phyloP scores from a whole-genome alignment of 35 echinoderm and acorn worm species.

The Lytechinus pictus region DNA sequence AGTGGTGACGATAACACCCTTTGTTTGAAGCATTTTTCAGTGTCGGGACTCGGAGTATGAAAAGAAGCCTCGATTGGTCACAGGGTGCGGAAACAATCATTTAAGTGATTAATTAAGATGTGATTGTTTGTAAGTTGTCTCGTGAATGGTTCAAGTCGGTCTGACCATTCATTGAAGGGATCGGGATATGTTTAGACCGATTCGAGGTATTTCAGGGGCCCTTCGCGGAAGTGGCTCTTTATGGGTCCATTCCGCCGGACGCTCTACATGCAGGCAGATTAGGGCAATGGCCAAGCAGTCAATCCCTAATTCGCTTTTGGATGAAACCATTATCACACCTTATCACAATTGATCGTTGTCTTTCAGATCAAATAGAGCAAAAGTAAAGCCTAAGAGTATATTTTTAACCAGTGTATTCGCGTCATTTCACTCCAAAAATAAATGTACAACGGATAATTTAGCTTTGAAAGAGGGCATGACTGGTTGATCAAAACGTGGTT shows the following conservation, averaged over 20 bases:
- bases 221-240: background rate
- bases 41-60: background rate
- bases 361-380: background rate
- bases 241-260: background rate
- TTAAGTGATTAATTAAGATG: conserved; percentile 37
- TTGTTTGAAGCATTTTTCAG: background rate
- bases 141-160: background rate
- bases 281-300: background rate
- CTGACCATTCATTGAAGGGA: background rate
- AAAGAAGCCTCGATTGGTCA: background rate
- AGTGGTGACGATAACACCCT: background rate
- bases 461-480: background rate
- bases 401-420: background rate
- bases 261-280: background rate
- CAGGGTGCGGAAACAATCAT: background rate
- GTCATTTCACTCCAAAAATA: background rate
- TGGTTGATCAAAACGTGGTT: background rate
- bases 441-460: background rate
- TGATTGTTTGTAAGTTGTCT: conserved; percentile 21
- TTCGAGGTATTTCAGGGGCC: background rate
- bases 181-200: background rate
- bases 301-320: background rate
- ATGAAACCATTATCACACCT: background rate
- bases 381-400: background rate
- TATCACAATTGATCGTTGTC: background rate